These are phyloP conservation scores for Lerista edwardsae DNA, from an alignment of 2,797 vertebrate genomes.

Conservation along the genomic window DNA sequence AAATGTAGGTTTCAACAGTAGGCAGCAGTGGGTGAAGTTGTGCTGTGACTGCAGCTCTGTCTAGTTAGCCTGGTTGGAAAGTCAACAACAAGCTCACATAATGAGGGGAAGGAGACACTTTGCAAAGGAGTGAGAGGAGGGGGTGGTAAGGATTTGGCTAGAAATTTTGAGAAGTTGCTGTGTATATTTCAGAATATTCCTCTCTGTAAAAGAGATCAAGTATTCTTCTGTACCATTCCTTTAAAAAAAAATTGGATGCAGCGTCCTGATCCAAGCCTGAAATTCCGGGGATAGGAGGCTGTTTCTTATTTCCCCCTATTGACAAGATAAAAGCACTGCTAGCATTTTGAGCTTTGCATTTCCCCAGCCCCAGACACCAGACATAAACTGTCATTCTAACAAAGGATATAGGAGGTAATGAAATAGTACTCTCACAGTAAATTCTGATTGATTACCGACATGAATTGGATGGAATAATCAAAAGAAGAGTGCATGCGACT, in stretches of 20 bases:
- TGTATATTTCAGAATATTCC: too few species aligned
- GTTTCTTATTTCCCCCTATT: not conserved
- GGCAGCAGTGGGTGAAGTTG: too few species aligned
- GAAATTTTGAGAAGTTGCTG: too few species aligned
- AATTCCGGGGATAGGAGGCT: not conserved
- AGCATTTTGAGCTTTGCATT: not conserved
- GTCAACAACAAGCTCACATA: not conserved
- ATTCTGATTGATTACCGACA: constrained; percentile 1
- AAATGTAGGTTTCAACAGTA: not conserved
- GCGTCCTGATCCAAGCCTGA: not conserved
- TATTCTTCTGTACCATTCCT: not conserved
- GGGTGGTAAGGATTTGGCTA: too few species aligned
- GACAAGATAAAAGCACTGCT: not conserved
- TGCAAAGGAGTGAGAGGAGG: too few species aligned
- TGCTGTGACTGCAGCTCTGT: too few species aligned
- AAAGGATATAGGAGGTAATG: constrained; percentile 10
- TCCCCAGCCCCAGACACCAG: not conserved
- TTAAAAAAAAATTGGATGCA: not conserved
- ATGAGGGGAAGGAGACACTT: too few species aligned
- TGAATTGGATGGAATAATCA: not conserved
- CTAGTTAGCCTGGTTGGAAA: not conserved
- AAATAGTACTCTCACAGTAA: constrained; percentile 15
- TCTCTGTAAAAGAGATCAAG: too few species aligned
- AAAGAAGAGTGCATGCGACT: not conserved
- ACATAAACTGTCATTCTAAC: not conserved